A percentile compares a stretch with the other conserved stretches of the same genome.
phyloP scores from a whole-genome alignment of 2,888 invertebrate genomes.

The Scaptomyza caliginosa region DNA sequence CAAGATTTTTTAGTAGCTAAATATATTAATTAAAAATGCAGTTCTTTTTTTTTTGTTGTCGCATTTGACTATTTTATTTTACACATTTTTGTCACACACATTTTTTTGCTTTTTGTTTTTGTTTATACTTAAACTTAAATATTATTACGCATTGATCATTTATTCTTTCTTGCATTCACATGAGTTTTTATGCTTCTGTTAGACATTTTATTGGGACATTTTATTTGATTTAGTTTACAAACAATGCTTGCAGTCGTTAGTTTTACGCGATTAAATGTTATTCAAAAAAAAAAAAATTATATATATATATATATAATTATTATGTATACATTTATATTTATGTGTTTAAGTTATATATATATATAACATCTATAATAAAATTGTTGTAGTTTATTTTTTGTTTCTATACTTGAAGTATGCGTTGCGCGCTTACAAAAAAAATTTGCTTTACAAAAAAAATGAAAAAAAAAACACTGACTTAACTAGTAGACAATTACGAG shows the following conservation, averaged over 20 bases:
- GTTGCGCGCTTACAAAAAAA: slow-evolving; percentile 43
- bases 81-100: slow-evolving; percentile 34
- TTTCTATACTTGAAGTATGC: slow-evolving; percentile 44
- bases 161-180: slow-evolving; percentile 15
- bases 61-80: slow-evolving; percentile 24
- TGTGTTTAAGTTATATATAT: slow-evolving; percentile 18
- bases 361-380: slow-evolving; percentile 51
- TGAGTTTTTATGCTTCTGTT: slow-evolving; percentile 5
- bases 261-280: slow-evolving; percentile 45
- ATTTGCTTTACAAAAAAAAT: slow-evolving; percentile 39
- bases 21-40: neutral
- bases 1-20: no score
- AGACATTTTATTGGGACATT: slow-evolving; percentile 44
- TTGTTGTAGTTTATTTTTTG: slow-evolving; percentile 24
- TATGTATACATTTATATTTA: slow-evolving; percentile 13
- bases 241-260: slow-evolving; percentile 70
- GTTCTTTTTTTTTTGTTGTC: slow-evolving; percentile 23
- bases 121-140: slow-evolving; percentile 40
- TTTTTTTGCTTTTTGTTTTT: no score
- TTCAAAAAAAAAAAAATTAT: slow-evolving; percentile 34
- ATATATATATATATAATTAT: slow-evolving; percentile 16
- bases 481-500: slow-evolving; percentile 47
- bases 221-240: slow-evolving; percentile 58
- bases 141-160: slow-evolving; percentile 25
- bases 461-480: no score